Percentiles rank a stretch among this genome's conserved stretches.
These are phyloP conservation scores for Papilio polyxenes DNA, from an alignment of 1,140 invertebrate genomes.

Conservation along the genomic window DNA sequence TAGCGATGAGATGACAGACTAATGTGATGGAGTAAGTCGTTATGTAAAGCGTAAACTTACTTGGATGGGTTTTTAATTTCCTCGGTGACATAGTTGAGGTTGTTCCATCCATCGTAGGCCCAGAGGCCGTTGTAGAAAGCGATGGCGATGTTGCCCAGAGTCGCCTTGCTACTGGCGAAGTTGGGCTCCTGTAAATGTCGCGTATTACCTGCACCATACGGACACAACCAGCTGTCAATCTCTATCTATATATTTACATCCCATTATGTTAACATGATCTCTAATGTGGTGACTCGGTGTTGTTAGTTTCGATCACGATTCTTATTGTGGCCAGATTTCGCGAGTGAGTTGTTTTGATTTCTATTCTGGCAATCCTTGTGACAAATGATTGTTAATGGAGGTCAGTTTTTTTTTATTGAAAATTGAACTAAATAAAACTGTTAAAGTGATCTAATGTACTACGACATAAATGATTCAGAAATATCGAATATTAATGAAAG, in stretches of 20 bases:
- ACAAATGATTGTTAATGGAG: slow-evolving; percentile 33
- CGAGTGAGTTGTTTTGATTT: not conserved
- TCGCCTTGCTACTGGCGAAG: slow-evolving; percentile 86
- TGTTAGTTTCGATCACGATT: slow-evolving; percentile 21
- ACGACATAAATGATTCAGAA: slow-evolving; percentile 13
- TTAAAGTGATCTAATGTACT: not conserved
- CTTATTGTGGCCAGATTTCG: not conserved
- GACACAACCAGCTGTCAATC: slow-evolving; percentile 76
- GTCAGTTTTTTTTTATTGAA: slow-evolving; percentile 15
- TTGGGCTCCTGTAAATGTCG: slow-evolving; percentile 94
- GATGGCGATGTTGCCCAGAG: slow-evolving; percentile 93
- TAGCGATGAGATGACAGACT: not conserved
- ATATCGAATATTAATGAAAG: slow-evolving; percentile 5
- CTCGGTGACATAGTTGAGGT: slow-evolving; percentile 99
- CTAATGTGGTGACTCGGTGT: slow-evolving; percentile 5
- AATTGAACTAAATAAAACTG: not conserved
- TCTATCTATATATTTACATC: slow-evolving; percentile 63
- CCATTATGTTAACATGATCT: slow-evolving; percentile 57
- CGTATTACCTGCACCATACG: slow-evolving; percentile 87
- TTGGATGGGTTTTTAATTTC: slow-evolving; percentile 99
- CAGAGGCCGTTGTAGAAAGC: slow-evolving; percentile 99
- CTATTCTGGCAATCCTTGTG: slow-evolving; percentile 26
- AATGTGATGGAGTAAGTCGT: slow-evolving; percentile 15
- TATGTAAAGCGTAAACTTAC: slow-evolving; percentile 80
- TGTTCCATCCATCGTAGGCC: slow-evolving; percentile 99